phyloP scores from a whole-genome alignment of 1,140 invertebrate genomes.

The Drosophila teissieri region DNA sequence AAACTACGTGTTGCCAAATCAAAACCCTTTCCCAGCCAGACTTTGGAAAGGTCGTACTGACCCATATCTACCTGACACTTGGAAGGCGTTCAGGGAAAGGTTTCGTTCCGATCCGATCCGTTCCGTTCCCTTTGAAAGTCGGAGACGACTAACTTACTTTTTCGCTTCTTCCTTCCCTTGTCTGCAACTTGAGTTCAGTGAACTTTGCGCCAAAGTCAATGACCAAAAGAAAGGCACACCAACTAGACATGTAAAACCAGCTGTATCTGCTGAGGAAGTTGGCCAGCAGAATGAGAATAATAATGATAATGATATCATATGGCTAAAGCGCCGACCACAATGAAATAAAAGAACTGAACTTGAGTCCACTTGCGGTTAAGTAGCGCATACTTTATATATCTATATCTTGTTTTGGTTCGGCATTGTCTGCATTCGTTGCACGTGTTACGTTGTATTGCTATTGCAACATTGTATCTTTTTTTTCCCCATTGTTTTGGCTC shows the following conservation, averaged over 20 bases:
- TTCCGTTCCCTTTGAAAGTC: slow-evolving; percentile 38
- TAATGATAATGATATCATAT: slow-evolving; percentile 61
- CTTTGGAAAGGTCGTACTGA: slow-evolving; percentile 40
- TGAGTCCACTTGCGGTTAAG: slow-evolving; percentile 24
- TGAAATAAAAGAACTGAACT: slow-evolving; percentile 44
- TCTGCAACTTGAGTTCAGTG: slow-evolving; percentile 33
- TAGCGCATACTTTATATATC: slow-evolving; percentile 22
- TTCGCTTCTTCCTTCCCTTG: slow-evolving; percentile 14
- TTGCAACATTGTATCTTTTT: slow-evolving; percentile 33
- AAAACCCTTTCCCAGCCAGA: slow-evolving; percentile 11
- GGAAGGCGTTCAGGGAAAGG: slow-evolving; percentile 36
- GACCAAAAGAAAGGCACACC: slow-evolving; percentile 59
- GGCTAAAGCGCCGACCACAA: slow-evolving; percentile 24
- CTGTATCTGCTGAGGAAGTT: not conserved
- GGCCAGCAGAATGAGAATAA: slow-evolving; percentile 31
- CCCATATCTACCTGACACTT: slow-evolving; percentile 40
- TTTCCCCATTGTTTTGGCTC: slow-evolving; percentile 26
- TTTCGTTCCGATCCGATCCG: slow-evolving; percentile 30
- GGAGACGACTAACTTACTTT: slow-evolving; percentile 7
- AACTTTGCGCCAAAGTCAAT: slow-evolving; percentile 51
- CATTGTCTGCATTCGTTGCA: slow-evolving; percentile 23
- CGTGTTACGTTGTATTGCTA: slow-evolving; percentile 17
- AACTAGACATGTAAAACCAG: slow-evolving; percentile 41
- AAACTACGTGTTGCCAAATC: not conserved
- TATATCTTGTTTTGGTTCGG: slow-evolving; percentile 25